phyloP scores from a whole-genome alignment of 2,113 vertebrate genomes.

The Vulpes ferrilata region DNA sequence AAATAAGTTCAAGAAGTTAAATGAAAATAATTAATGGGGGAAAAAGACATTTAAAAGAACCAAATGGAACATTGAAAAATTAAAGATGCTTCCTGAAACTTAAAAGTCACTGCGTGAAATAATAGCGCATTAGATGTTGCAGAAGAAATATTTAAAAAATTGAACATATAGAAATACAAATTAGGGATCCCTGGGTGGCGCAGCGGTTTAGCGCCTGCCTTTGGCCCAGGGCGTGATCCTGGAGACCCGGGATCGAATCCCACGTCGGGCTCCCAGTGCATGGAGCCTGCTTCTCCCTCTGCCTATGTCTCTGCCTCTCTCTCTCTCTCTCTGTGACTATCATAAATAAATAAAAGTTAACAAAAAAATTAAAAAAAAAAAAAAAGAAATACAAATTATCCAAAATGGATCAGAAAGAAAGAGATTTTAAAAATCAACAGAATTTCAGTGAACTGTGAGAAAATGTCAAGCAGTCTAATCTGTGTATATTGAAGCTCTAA shows the following conservation, averaged over 20 bases:
- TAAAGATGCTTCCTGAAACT: not conserved
- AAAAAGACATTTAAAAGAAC: not conserved
- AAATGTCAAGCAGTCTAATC: not conserved
- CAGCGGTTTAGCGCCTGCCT: no score
- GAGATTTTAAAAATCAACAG: not conserved
- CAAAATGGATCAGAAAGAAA: slow-evolving; percentile 8
- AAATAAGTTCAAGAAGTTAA: not conserved
- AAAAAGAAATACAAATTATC: not conserved
- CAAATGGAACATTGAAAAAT: not conserved
- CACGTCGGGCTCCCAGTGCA: no score
- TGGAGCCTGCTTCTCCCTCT: no score
- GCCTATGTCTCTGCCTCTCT: no score
- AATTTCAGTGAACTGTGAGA: not conserved
- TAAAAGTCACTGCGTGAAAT: not conserved
- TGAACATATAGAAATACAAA: not conserved
- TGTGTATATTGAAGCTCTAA: not conserved
- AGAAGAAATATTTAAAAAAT: not conserved
- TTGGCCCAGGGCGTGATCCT: no score
- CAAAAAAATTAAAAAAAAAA: no score
- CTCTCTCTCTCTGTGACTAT: no score
- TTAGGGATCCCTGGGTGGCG: no score
- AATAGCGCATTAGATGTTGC: not conserved
- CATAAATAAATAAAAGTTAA: no score
- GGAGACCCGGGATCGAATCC: no score
- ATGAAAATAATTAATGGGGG: not conserved